phyloP scores from a whole-genome alignment of 1,140 invertebrate genomes.

The Drosophila malerkotliana region DNA sequence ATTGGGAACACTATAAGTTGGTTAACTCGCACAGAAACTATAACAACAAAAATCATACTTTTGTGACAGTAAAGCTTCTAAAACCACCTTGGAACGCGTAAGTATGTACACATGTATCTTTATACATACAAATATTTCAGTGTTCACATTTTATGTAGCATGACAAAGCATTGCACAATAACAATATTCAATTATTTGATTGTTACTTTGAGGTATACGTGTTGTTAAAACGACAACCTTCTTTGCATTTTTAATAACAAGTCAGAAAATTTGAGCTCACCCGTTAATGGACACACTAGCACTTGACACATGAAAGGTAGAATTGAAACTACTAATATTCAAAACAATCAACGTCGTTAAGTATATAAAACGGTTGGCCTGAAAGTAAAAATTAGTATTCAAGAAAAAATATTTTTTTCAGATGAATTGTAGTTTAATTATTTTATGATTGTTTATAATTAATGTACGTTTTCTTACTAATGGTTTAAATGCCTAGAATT shows the following conservation, averaged over 20 bases:
- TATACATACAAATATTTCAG: conserved; percentile 4
- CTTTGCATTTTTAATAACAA: background rate
- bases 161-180: background rate
- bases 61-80: too few species aligned
- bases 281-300: conserved; percentile 16
- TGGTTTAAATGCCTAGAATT: too few species aligned
- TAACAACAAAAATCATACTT: too few species aligned
- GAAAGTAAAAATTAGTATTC: background rate
- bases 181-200: conserved; percentile 39
- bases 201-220: conserved; percentile 38
- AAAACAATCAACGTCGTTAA: conserved; percentile 14
- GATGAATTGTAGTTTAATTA: background rate
- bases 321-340: conserved; percentile 46
- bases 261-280: conserved; percentile 31
- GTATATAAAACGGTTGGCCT: background rate
- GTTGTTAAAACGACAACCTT: conserved; percentile 22
- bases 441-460: too few species aligned
- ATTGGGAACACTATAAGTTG: too few species aligned
- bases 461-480: too few species aligned
- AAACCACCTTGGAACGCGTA: too few species aligned
- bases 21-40: too few species aligned
- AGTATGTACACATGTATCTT: too few species aligned
- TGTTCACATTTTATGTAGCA: background rate
- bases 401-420: background rate
- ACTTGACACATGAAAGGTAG: conserved; percentile 43